A percentile compares a stretch with the other conserved stretches of the same genome.
These are phyloP conservation scores for Coenonympha glycerion DNA, from an alignment of 2,888 invertebrate genomes.

Conservation along the genomic window DNA sequence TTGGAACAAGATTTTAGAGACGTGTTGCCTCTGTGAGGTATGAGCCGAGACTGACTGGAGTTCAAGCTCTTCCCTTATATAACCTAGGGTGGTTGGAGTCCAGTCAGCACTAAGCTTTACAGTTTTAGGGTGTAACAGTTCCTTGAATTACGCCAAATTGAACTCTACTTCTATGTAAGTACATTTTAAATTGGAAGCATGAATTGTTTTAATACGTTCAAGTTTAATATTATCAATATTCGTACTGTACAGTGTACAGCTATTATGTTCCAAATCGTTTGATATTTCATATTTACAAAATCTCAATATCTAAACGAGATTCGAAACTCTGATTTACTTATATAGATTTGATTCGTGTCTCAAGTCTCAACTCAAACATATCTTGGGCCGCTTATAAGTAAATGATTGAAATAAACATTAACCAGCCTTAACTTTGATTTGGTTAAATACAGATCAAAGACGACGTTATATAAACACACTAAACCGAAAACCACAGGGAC, in stretches of 20 bases:
- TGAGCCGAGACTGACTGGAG: no score
- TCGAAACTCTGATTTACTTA: constrained; percentile 1
- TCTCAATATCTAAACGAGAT: neutral
- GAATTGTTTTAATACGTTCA: neutral
- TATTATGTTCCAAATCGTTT: constrained; percentile 1
- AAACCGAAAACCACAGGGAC: neutral
- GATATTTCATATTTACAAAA: constrained; percentile 3
- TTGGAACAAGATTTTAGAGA: no score
- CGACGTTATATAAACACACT: neutral
- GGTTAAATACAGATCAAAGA: constrained; percentile 17
- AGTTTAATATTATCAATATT: neutral
- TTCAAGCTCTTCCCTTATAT: no score
- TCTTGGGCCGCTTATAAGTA: constrained; percentile 4
- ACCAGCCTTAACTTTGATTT: constrained; percentile 11
- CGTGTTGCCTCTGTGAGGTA: no score
- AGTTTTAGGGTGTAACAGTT: no score
- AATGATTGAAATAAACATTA: constrained; percentile 9
- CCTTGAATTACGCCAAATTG: no score
- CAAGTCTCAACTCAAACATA: constrained; percentile 5
- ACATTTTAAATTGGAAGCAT: neutral
- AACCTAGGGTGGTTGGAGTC: no score
- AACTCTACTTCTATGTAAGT: neutral
- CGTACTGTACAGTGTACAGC: neutral
- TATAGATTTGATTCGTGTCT: constrained; percentile 2
- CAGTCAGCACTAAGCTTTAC: no score